Percentiles rank a stretch among this genome's conserved stretches.
These are phyloP conservation scores for Ichneumoninae sp. DNA, from an alignment of 2,888 invertebrate species.

Conservation along the genomic window DNA sequence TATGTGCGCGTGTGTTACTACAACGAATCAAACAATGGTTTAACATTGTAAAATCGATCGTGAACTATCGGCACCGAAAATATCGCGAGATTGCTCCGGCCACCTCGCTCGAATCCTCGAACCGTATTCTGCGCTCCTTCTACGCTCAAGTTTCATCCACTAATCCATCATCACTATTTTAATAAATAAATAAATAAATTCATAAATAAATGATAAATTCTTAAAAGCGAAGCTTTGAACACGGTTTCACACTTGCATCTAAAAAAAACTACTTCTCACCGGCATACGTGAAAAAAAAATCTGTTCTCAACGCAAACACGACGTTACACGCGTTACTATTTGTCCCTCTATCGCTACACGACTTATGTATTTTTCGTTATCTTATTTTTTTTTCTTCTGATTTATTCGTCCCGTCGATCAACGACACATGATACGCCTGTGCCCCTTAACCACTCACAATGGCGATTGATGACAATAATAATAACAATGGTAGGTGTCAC, in stretches of 20 bases:
- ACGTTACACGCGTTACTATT: slow-evolving; percentile 25
- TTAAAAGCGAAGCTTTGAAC: slow-evolving; percentile 48
- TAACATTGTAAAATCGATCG: background rate
- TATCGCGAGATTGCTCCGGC: slow-evolving; percentile 51
- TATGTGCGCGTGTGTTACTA: slow-evolving; percentile 36
- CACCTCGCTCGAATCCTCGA: slow-evolving; percentile 11
- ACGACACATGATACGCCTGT: slow-evolving; percentile 64
- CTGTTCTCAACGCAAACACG: slow-evolving; percentile 3
- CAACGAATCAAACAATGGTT: background rate
- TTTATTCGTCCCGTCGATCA: slow-evolving; percentile 66
- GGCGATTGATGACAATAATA: slow-evolving; percentile 57
- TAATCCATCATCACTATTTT: slow-evolving; percentile 45
- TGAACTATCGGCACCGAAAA: slow-evolving; percentile 31
- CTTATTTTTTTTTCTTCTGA: slow-evolving; percentile 42
- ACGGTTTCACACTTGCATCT: slow-evolving; percentile 43
- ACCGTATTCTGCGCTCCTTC: slow-evolving; percentile 28
- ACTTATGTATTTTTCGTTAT: slow-evolving; percentile 47
- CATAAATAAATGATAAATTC: slow-evolving; percentile 1
- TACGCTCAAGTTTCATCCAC: slow-evolving; percentile 36
- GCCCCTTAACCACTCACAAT: slow-evolving; percentile 55
- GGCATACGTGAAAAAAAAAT: slow-evolving; percentile 23
- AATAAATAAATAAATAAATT: slow-evolving; percentile 25
- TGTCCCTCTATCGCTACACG: slow-evolving; percentile 38
- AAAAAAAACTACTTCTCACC: slow-evolving; percentile 46
- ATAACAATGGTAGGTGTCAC: slow-evolving; percentile 48